Evolutionary conservation across 2,113 vertebrate genomes (phyloP).

Genomic region (Gambusia holbrooki): DNA sequence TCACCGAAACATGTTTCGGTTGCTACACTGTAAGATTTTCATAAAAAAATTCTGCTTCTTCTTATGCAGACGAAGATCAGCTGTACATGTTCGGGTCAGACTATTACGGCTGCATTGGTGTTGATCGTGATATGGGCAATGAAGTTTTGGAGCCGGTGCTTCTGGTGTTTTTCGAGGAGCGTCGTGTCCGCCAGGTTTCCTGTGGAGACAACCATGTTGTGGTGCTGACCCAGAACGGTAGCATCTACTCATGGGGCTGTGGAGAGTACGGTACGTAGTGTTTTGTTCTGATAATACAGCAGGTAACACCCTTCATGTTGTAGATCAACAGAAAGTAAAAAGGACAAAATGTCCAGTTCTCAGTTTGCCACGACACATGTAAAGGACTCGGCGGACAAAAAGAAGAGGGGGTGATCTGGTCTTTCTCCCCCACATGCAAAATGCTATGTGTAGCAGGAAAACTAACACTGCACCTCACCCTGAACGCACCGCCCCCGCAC

Average conservation of each 20-base stretch:
- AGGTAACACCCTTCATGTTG: too few species aligned
- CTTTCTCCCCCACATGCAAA: too few species aligned
- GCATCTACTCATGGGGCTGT: slow-evolving; percentile 95
- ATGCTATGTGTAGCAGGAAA: too few species aligned
- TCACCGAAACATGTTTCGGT: not conserved
- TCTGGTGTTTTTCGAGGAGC: slow-evolving; percentile 90
- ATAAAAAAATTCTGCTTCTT: not conserved
- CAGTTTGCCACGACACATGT: too few species aligned
- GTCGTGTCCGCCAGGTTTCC: slow-evolving; percentile 90
- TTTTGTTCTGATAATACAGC: not conserved
- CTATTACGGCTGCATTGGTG: slow-evolving; percentile 96
- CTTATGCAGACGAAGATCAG: slow-evolving; percentile 91
- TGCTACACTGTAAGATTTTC: not conserved
- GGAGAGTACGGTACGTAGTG: slow-evolving; percentile 89
- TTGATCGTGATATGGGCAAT: slow-evolving; percentile 83
- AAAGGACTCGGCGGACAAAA: too few species aligned
- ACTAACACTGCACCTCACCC: too few species aligned
- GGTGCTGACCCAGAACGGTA: slow-evolving; percentile 87
- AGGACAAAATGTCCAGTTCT: too few species aligned
- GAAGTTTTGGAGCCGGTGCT: slow-evolving; percentile 92
- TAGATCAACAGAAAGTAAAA: too few species aligned
- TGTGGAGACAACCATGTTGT: slow-evolving; percentile 97
- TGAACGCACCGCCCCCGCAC: too few species aligned
- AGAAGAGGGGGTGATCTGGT: too few species aligned
- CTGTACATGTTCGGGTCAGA: slow-evolving; percentile 97